These are phyloP conservation scores for Remorina albescens DNA, from an alignment of 2,797 vertebrate genomes.

Conservation along the genomic window DNA sequence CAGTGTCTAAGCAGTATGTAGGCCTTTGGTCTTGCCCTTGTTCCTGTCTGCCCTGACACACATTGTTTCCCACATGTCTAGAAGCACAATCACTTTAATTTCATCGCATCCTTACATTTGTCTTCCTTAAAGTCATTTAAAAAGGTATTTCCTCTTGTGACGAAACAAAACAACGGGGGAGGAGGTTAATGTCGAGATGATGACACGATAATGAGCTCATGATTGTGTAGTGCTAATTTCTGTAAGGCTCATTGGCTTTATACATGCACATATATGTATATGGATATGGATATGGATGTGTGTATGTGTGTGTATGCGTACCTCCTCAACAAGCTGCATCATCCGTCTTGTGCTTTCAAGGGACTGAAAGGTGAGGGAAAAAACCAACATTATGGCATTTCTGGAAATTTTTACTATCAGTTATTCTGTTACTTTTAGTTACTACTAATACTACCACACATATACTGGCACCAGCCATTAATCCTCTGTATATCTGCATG, in stretches of 20 bases:
- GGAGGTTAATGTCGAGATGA: not conserved
- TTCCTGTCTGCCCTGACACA: not conserved
- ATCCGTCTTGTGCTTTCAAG: constrained; percentile 87
- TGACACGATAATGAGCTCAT: not conserved
- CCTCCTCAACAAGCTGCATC: constrained; percentile 86
- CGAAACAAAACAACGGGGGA: not conserved
- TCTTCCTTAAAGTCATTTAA: not conserved
- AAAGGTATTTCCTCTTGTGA: constrained; percentile 6
- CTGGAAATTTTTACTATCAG: too few relatives aligned
- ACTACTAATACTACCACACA: too few relatives aligned
- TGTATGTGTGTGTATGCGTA: constrained; percentile 56
- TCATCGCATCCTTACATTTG: not conserved
- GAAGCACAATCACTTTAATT: not conserved
- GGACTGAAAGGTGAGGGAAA: constrained; percentile 76
- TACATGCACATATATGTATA: not conserved
- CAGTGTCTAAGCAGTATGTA: too few relatives aligned
- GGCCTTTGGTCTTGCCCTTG: not conserved
- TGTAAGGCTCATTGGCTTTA: not conserved
- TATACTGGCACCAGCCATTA: too few relatives aligned
- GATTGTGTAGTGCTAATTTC: not conserved
- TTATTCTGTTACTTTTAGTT: too few relatives aligned
- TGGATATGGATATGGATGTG: constrained; percentile 7
- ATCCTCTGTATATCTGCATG: too few relatives aligned
- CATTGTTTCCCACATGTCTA: not conserved
- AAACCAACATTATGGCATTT: too few relatives aligned